phyloP scores from a whole-genome alignment of 2,113 vertebrate species.

The Pampusana beccarii region DNA sequence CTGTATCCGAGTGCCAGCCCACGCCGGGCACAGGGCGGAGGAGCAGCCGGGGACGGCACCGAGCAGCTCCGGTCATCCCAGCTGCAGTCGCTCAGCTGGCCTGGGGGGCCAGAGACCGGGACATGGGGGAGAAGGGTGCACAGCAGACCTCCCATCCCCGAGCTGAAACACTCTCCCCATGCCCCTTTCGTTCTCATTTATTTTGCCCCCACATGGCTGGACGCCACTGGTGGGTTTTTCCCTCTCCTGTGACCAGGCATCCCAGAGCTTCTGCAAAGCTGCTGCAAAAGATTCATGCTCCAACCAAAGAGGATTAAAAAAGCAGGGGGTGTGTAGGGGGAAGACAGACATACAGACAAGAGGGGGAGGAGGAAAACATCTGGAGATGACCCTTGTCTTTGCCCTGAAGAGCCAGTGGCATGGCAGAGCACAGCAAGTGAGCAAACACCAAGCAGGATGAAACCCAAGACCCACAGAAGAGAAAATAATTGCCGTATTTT shows the following conservation, averaged over 20 bases:
- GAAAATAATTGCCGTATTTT: background rate
- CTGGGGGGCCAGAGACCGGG: background rate
- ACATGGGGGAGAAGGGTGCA: background rate
- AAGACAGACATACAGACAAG: background rate
- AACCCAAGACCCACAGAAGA: background rate
- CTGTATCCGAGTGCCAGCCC: slow-evolving; percentile 1
- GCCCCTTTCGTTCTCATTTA: background rate
- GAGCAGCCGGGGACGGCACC: background rate
- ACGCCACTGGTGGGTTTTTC: background rate
- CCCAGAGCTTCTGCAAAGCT: background rate
- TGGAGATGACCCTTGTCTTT: fast-evolving
- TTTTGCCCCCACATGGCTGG: background rate
- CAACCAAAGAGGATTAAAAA: background rate
- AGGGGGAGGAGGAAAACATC: background rate
- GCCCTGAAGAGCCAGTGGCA: background rate
- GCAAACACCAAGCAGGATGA: background rate
- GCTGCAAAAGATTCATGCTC: background rate
- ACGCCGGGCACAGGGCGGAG: background rate
- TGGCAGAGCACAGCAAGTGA: fast-evolving
- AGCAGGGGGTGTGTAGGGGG: fast-evolving
- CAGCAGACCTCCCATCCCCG: fast-evolving
- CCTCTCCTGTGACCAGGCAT: background rate
- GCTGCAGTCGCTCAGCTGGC: slow-evolving; percentile 24
- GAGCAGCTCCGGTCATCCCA: background rate
- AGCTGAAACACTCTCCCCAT: background rate